These are phyloP conservation scores for Lacerta agilis DNA, from an alignment of 2,797 vertebrate species.

Conservation along the genomic window DNA sequence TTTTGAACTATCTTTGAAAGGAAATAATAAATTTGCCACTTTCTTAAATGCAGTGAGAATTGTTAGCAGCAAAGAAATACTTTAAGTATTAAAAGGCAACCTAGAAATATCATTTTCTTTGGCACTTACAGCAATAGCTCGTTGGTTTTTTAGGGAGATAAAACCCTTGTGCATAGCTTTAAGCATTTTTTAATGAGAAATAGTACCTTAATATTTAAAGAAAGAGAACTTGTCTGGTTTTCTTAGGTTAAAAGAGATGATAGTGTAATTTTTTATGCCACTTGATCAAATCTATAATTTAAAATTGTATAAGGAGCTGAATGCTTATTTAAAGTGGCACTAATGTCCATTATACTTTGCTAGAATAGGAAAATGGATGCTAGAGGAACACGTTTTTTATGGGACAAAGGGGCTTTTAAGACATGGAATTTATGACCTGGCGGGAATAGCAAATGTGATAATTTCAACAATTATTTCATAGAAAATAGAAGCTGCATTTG, in stretches of 20 bases:
- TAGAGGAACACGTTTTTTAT: constrained; percentile 20
- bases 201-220: constrained; percentile 60
- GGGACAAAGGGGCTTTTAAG: background rate
- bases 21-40: constrained; percentile 44
- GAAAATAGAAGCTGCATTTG: constrained; percentile 31
- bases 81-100: background rate
- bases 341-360: constrained; percentile 31
- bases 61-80: constrained; percentile 45
- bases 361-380: constrained; percentile 33
- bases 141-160: constrained; percentile 59
- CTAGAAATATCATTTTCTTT: constrained; percentile 47
- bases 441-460: constrained; percentile 10
- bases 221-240: constrained; percentile 52
- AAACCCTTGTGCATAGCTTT: constrained; percentile 53
- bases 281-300: constrained; percentile 58
- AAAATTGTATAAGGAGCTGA: constrained; percentile 30
- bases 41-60: constrained; percentile 52
- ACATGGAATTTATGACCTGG: constrained; percentile 27
- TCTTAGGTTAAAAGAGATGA: constrained; percentile 47
- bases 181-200: constrained; percentile 52
- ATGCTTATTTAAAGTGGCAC: constrained; percentile 47
- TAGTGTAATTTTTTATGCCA: constrained; percentile 50
- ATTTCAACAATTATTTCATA: constrained; percentile 31
- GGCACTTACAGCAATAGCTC: constrained; percentile 19
- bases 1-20: constrained; percentile 48